A percentile compares a stretch with the other conserved stretches of the same genome.
Conservation (phyloP, 2,113 vertebrate genomes). For the Apeltes quadracus region DNA sequence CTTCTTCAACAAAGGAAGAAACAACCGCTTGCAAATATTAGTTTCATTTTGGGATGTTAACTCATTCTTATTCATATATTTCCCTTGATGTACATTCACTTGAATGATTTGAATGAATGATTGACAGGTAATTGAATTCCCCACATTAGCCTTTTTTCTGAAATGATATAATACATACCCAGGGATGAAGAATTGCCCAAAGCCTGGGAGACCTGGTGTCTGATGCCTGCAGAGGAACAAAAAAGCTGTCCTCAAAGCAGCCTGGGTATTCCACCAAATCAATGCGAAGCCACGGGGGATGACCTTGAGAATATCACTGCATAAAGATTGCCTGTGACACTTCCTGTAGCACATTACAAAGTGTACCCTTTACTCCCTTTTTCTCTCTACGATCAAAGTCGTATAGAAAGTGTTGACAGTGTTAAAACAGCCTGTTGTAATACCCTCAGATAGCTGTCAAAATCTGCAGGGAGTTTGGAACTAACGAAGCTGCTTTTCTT, state of each 20-base stretch:
- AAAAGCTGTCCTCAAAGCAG: slow-evolving; percentile 3
- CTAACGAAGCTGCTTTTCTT: not conserved
- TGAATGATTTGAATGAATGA: too few species aligned
- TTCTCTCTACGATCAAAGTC: not conserved
- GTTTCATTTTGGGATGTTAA: too few species aligned
- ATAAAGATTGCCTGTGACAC: slow-evolving; percentile 13
- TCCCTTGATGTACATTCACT: too few species aligned
- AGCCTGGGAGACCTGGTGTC: not conserved
- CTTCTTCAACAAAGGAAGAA: too few species aligned
- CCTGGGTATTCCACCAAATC: slow-evolving; percentile 11
- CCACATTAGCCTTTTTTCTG: not conserved
- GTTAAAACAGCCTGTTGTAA: slow-evolving; percentile 10
- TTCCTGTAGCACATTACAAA: slow-evolving; percentile 6
- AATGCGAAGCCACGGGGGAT: not conserved
- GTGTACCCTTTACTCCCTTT: not conserved
- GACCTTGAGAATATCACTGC: not conserved
- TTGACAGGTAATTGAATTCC: not conserved
- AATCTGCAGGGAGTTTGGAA: not conserved
- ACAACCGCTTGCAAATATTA: too few species aligned
- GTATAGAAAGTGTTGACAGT: not conserved
- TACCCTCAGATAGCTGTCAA: slow-evolving; percentile 15
- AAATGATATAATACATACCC: not conserved
- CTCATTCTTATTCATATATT: too few species aligned
- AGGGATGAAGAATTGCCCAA: not conserved
- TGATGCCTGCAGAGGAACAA: not conserved